Evolutionary conservation across 2,113 vertebrate species (phyloP).

Genomic region (Aspiorhynchus laticeps): DNA sequence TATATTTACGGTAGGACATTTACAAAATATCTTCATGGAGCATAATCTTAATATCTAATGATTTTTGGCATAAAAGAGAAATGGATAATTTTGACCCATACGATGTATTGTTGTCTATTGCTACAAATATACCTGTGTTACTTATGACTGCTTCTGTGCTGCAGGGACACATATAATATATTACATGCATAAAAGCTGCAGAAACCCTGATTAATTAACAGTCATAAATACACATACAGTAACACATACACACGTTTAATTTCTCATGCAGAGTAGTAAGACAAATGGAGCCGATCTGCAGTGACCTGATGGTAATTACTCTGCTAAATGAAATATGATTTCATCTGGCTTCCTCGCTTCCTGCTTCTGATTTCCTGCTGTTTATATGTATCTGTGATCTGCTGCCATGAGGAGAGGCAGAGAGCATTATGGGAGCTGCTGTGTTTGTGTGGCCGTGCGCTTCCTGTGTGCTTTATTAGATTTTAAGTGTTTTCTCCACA

Average conservation of each 20-base stretch:
- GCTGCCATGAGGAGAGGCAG: not conserved
- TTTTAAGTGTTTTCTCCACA: not conserved
- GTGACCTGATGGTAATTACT: not conserved
- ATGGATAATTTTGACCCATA: no score
- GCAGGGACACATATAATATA: no score
- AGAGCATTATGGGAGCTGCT: slow-evolving; percentile 6
- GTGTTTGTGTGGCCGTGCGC: not conserved
- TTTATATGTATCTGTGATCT: slow-evolving; percentile 11
- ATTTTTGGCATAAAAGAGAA: no score
- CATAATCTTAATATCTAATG: no score
- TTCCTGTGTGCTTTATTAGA: not conserved
- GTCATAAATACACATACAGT: no score
- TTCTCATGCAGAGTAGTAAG: not conserved
- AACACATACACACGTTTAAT: not conserved
- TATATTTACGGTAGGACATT: no score
- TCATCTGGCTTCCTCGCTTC: not conserved
- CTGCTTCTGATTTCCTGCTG: not conserved
- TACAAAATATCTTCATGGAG: no score
- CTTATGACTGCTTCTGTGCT: no score
- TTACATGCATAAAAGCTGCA: no score
- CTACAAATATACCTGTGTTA: no score
- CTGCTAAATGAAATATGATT: not conserved
- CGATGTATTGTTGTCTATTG: no score
- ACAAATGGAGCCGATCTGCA: not conserved
- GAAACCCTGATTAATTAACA: no score